These are phyloP conservation scores for Anorthoa munda DNA, from an alignment of 2,888 invertebrate species.

Conservation along the genomic window DNA sequence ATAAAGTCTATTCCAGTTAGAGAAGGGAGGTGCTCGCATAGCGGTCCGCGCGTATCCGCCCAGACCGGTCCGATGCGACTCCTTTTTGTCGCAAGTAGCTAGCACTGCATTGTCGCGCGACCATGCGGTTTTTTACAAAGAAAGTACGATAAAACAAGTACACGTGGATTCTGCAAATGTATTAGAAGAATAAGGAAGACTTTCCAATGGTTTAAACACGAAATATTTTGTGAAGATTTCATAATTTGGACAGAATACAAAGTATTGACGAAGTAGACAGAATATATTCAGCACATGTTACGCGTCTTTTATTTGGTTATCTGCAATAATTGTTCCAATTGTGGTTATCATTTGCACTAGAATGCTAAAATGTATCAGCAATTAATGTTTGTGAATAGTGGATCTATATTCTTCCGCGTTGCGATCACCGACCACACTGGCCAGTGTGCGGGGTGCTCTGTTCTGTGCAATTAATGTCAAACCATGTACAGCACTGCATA, in stretches of 20 bases:
- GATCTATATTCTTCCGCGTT: slow-evolving; percentile 34
- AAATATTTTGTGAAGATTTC: not conserved
- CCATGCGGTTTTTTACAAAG: slow-evolving; percentile 4
- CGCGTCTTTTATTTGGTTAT: not conserved
- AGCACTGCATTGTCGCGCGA: slow-evolving; percentile 8
- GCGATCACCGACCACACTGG: slow-evolving; percentile 1
- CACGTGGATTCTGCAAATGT: not conserved
- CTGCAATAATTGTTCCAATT: slow-evolving; percentile 10
- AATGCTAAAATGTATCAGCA: slow-evolving; percentile 23
- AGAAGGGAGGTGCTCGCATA: slow-evolving; percentile 40
- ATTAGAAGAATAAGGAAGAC: not conserved
- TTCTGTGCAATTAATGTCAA: slow-evolving; percentile 48
- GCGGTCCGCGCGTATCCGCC: slow-evolving; percentile 62
- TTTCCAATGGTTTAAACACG: not conserved
- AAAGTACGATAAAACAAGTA: slow-evolving; percentile 12
- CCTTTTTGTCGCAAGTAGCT: slow-evolving; percentile 55
- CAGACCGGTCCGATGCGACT: slow-evolving; percentile 65
- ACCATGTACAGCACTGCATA: slow-evolving; percentile 49
- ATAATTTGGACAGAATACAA: not conserved
- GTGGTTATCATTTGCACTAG: slow-evolving; percentile 1
- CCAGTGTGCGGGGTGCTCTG: slow-evolving; percentile 18
- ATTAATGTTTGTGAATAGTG: slow-evolving; percentile 28
- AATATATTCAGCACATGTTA: not conserved
- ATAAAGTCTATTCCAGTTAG: slow-evolving; percentile 51
- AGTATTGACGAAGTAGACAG: not conserved